A percentile compares a stretch with the other conserved stretches of the same genome.
Conservation (phyloP, 1,140 invertebrate species). For the Neoseiulus cucumeris region DNA sequence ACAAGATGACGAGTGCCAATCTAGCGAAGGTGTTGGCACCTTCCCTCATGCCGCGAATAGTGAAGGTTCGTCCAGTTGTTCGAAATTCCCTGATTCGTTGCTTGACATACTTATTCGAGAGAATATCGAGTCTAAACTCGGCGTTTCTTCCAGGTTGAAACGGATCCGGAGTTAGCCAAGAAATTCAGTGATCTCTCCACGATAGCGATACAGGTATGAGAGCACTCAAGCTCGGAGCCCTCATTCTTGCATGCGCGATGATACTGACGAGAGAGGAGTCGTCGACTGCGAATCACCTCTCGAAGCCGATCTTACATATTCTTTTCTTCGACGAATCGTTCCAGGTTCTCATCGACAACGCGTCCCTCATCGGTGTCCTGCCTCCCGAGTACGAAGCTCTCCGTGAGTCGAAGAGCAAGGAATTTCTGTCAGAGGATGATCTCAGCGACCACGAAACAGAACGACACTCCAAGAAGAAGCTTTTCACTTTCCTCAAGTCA, state of each 20-base stretch:
- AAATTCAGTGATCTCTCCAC: background rate
- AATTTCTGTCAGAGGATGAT: background rate
- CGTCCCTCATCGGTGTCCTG: background rate
- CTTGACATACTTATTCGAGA: too few species aligned
- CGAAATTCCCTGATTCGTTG: too few species aligned
- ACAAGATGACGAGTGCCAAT: slow-evolving; percentile 3
- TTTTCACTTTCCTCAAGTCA: slow-evolving; percentile 1
- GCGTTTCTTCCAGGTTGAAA: background rate
- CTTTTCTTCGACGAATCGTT: too few species aligned
- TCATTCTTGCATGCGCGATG: too few species aligned
- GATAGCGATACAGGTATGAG: background rate
- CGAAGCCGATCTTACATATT: too few species aligned
- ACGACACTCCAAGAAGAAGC: background rate
- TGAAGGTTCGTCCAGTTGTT: background rate
- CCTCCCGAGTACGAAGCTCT: background rate
- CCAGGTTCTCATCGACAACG: background rate
- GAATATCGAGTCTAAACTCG: too few species aligned
- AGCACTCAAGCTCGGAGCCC: background rate
- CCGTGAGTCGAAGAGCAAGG: background rate
- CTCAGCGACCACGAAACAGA: slow-evolving; percentile 4
- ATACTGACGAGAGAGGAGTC: background rate
- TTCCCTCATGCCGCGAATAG: background rate
- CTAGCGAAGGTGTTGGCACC: background rate
- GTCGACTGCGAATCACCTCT: too few species aligned
- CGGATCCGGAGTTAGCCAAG: background rate